phyloP scores from a whole-genome alignment of 2,113 vertebrate genomes.

The Scalopus aquaticus region DNA sequence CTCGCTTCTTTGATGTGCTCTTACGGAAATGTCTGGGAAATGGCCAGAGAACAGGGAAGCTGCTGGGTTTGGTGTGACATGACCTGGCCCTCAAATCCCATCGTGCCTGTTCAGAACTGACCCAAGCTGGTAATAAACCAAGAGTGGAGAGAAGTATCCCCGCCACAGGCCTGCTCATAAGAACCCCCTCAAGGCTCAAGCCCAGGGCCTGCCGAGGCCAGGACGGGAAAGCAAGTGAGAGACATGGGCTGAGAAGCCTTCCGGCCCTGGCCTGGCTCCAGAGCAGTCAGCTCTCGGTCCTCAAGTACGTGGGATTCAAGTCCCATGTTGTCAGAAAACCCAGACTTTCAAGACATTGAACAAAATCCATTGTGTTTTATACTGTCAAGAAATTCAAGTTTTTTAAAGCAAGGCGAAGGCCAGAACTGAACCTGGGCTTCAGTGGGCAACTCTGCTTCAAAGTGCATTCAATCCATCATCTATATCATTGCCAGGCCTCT shows the following conservation, averaged over 20 bases:
- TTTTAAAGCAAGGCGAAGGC: background rate
- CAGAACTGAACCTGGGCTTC: background rate
- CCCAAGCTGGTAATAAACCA: background rate
- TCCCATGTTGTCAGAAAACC: background rate
- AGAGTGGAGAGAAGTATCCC: background rate
- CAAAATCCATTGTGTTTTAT: background rate
- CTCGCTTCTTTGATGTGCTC: background rate
- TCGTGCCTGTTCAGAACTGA: background rate
- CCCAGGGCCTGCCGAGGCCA: background rate
- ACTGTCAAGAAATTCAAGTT: background rate
- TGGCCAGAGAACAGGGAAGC: background rate
- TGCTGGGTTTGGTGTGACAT: background rate
- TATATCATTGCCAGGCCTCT: background rate
- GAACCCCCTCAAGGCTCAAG: background rate
- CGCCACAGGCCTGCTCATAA: background rate
- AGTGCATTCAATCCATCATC: background rate
- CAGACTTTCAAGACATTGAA: background rate
- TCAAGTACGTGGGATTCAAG: background rate
- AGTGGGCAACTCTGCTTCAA: background rate
- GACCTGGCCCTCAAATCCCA: background rate
- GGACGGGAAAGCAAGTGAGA: background rate
- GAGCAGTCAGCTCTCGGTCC: background rate
- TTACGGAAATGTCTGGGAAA: background rate
- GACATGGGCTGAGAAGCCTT: background rate
- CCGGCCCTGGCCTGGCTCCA: background rate